Evolutionary conservation across 2,888 invertebrate species (phyloP).

Genomic region (Sturmia bella): DNA sequence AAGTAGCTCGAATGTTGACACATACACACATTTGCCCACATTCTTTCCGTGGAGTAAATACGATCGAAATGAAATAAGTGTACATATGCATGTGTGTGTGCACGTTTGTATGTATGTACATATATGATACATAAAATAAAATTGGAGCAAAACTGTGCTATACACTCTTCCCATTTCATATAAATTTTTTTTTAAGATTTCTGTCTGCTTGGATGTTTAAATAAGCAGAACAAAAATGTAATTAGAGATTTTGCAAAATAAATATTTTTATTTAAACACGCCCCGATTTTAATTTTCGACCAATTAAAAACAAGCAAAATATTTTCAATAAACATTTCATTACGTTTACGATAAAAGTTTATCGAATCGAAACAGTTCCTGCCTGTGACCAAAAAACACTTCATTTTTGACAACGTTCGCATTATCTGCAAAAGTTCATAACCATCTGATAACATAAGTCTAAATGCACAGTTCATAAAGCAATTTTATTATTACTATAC

Average conservation of each 20-base stretch:
- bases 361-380: constrained; percentile 77
- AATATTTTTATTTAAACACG: constrained; percentile 43
- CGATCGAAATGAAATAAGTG: constrained; percentile 24
- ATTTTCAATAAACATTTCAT: constrained; percentile 67
- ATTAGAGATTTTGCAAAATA: constrained; percentile 16
- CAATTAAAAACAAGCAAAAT: constrained; percentile 56
- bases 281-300: constrained; percentile 47
- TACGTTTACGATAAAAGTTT: constrained; percentile 79
- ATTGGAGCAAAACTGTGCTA: constrained; percentile 57
- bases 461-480: too few species aligned
- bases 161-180: constrained; percentile 27
- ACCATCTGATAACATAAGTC: neutral
- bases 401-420: constrained; percentile 43
- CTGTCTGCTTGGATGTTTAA: neutral
- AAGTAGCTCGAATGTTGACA: constrained; percentile 67
- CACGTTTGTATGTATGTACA: neutral
- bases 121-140: constrained; percentile 60
- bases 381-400: constrained; percentile 21
- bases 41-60: constrained; percentile 41
- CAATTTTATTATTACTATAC: too few species aligned
- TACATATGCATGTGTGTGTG: too few species aligned
- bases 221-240: neutral
- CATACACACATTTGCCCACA: too few species aligned
- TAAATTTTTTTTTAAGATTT: constrained; percentile 12
- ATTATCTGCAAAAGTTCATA: constrained; percentile 56